A percentile compares a stretch with the other conserved stretches of the same genome.
phyloP scores from a whole-genome alignment of 2,113 vertebrate species.

The Hydrolagus affinis region DNA sequence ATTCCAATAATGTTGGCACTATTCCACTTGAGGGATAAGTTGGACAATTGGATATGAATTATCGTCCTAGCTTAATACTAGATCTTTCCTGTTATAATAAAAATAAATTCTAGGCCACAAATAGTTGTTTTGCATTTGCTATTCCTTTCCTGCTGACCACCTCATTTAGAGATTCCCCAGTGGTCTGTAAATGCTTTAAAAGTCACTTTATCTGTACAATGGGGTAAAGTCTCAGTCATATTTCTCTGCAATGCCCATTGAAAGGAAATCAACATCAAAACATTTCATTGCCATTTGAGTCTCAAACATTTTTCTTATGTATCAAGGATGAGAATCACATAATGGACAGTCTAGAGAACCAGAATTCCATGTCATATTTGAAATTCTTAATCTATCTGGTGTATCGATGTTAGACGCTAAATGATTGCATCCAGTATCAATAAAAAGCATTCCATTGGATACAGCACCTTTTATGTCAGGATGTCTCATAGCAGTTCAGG shows the following conservation, averaged over 20 bases:
- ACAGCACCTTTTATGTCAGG: no score
- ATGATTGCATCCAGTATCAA: no score
- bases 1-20: background rate
- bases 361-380: background rate
- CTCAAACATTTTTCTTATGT: background rate
- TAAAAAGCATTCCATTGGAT: no score
- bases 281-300: background rate
- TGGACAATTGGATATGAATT: no score
- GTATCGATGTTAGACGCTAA: no score
- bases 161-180: background rate
- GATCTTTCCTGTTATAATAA: background rate
- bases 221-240: background rate
- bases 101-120: background rate
- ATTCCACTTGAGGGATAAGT: background rate
- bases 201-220: background rate
- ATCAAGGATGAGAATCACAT: background rate
- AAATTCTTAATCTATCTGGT: background rate
- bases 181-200: background rate
- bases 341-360: background rate
- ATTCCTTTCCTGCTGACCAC: no score
- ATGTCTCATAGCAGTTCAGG: no score
- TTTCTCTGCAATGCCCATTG: background rate
- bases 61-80: background rate
- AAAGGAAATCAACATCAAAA: background rate
- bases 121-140: background rate